Evolutionary conservation across 2,797 vertebrate species (phyloP).

Genomic region (Pristis pectinata): DNA sequence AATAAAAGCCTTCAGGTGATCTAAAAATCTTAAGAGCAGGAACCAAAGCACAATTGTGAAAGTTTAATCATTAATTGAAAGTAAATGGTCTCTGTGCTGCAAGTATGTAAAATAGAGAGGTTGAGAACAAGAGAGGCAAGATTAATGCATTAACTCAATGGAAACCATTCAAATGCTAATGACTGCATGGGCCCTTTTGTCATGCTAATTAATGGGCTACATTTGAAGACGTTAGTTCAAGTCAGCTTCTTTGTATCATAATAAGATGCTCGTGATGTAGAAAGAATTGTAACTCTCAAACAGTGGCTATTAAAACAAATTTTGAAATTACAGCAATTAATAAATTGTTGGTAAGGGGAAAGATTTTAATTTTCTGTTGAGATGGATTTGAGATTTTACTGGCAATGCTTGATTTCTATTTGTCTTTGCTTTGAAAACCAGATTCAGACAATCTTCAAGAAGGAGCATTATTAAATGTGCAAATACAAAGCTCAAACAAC

Average conservation of each 20-base stretch:
- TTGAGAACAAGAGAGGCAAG: constrained; percentile 21
- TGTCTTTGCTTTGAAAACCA: background rate
- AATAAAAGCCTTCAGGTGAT: background rate
- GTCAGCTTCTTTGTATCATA: constrained; percentile 12
- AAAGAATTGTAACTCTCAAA: background rate
- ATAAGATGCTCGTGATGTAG: constrained; percentile 13
- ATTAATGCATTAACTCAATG: constrained; percentile 12
- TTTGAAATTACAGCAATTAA: background rate
- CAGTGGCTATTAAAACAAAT: background rate
- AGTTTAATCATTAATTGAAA: constrained; percentile 7
- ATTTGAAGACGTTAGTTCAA: constrained; percentile 14
- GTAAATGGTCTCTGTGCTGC: background rate
- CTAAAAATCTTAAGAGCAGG: background rate
- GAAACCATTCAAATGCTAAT: constrained; percentile 21
- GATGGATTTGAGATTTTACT: background rate
- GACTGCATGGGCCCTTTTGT: background rate
- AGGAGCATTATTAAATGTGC: background rate
- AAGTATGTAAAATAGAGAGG: background rate
- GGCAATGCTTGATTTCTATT: background rate
- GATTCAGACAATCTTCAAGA: background rate
- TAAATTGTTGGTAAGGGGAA: background rate
- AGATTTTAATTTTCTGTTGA: background rate
- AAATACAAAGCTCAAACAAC: background rate
- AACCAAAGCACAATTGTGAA: background rate
- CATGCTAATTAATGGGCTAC: constrained; percentile 4